Percentiles rank a stretch among this genome's conserved stretches.
Conservation (phyloP, 2,797 vertebrate genomes). For the Sebastes flavidus region DNA sequence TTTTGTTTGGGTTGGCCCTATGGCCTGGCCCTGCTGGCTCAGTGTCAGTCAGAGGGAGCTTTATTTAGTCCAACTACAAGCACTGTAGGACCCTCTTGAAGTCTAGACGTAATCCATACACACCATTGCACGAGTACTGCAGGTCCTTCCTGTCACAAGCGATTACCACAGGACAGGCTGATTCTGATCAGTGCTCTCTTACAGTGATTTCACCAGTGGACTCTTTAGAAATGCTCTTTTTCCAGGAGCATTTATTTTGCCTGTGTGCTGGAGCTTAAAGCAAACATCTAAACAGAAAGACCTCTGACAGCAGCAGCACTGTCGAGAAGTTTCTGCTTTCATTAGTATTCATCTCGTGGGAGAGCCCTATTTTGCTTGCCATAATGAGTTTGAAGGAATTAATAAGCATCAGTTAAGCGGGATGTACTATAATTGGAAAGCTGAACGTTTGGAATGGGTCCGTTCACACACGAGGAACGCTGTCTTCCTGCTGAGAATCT, state of each 20-base stretch:
- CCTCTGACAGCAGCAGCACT: conserved; percentile 23
- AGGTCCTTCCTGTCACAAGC: conserved; percentile 25
- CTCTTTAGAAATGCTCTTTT: conserved; percentile 26
- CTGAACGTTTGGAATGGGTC: conserved; percentile 65
- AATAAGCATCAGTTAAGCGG: conserved; percentile 84
- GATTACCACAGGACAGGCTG: conserved; percentile 19
- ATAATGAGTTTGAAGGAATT: conserved; percentile 84
- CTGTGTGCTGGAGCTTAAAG: conserved; percentile 3
- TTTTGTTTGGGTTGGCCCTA: conserved; percentile 78
- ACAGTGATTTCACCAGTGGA: conserved; percentile 10
- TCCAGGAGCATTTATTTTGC: conserved; percentile 1
- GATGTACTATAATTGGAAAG: conserved; percentile 81
- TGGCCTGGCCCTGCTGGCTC: conserved; percentile 70
- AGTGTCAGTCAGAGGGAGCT: conserved; percentile 73
- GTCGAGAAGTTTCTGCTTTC: conserved; percentile 50
- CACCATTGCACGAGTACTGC: conserved; percentile 16
- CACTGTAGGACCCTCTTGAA: conserved; percentile 27
- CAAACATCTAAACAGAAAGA: conserved; percentile 39
- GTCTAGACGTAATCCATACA: conserved; percentile 51
- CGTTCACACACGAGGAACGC: conserved; percentile 57
- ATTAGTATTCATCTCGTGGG: conserved; percentile 80
- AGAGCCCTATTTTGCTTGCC: conserved; percentile 79
- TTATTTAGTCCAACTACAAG: conserved; percentile 71
- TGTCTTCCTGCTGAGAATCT: conserved; percentile 54
- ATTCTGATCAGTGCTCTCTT: conserved; percentile 42